Percentiles rank a stretch among this genome's conserved stretches.
phyloP scores from a whole-genome alignment of 2,888 invertebrate species.

The Pterobdella sp. region DNA sequence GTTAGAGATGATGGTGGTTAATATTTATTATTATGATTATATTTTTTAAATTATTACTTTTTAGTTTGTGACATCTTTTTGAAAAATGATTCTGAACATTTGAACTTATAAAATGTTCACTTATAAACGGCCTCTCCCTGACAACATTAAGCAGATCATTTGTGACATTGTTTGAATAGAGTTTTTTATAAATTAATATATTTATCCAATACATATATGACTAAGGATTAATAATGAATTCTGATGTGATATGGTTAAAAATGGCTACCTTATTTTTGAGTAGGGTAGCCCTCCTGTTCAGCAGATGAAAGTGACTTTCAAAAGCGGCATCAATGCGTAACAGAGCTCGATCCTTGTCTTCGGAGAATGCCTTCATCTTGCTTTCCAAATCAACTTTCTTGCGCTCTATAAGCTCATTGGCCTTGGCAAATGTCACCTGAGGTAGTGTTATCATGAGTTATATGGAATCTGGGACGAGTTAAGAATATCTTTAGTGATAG shows the following conservation, averaged over 20 bases:
- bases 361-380: conserved; percentile 35
- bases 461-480: too few relatives aligned
- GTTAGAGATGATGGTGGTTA: background rate
- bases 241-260: too few relatives aligned
- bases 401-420: conserved; percentile 37
- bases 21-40: background rate
- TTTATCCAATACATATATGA: too few relatives aligned
- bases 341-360: conserved; percentile 39
- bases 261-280: conserved; percentile 37
- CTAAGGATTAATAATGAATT: too few relatives aligned
- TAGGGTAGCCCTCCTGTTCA: conserved; percentile 38
- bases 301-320: conserved; percentile 37
- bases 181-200: too few relatives aligned
- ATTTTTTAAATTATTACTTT: background rate
- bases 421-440: conserved; percentile 32
- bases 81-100: background rate
- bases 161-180: too few relatives aligned
- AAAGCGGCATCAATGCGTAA: conserved; percentile 38
- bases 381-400: conserved; percentile 38
- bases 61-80: background rate
- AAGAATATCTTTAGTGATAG: too few relatives aligned
- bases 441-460: too few relatives aligned
- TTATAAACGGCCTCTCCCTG: too few relatives aligned
- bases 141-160: too few relatives aligned
- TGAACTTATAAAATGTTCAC: too few relatives aligned